Base-by-base conservation (phyloP, 2,113 vertebrate genomes). In the Aplodontia rufa region DNA sequence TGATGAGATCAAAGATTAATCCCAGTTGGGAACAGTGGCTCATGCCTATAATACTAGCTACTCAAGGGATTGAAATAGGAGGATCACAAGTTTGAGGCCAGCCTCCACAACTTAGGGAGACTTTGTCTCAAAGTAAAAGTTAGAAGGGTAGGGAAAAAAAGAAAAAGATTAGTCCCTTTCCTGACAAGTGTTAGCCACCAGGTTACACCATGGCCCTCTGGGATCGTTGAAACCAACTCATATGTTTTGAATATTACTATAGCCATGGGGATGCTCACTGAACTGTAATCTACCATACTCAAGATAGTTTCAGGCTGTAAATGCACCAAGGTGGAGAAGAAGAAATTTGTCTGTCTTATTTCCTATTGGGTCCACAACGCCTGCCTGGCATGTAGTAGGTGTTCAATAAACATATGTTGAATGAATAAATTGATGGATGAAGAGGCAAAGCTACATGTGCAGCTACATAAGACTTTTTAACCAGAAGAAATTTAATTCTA, bases 261-360 rank as follows among this genome's bases (percentile, higher is more conserved):
- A 95, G 58, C 37, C 45, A 16, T 42, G 11, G 5, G 4, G 22
- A 68, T 82, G 42, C 4, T 95, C 30, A 78, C n/a, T 94, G 45
- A 74, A 53, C 66, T 90, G 12, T 81, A 30, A 8, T 42, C 76
- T 87, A 55, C 35, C 19, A 12, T 90, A 76, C 28, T 95, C 51
- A 92, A 22, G n/a, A 92, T 83, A 90, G 90, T 76, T 95, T 90
- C 26, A 72, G 87, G 14, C 47, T 90, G 28, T 84, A 58, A 87
- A 66, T 92, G 53, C 95, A 86, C 35, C 26, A 64, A 49, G 8
- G 49, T 58, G 12, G 24, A 90, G 19, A 80, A 20, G 45, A 90
- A 84, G 3, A 51, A 84, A 17, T 2, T 78, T 86, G 1, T 72
- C 40, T 76, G 37, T 90, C 10, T 80, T 81, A 64, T 94, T 96